Evolutionary conservation across 2,888 invertebrate species (phyloP).

Genomic region (Pseudococcus longispinus): DNA sequence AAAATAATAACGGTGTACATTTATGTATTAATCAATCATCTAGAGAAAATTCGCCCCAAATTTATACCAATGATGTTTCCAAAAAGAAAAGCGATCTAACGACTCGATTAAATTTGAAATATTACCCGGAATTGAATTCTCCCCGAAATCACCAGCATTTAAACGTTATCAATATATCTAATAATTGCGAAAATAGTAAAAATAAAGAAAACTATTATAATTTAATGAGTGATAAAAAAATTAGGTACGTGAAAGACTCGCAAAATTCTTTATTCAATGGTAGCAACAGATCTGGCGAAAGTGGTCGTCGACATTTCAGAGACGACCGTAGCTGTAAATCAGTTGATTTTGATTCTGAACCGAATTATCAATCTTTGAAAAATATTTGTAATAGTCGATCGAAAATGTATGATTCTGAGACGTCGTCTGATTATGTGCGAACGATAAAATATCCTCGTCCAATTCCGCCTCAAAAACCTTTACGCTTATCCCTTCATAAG

Average conservation of each 20-base stretch:
- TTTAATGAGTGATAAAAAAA: conserved; percentile 11
- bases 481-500: conserved; percentile 77
- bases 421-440: conserved; percentile 41
- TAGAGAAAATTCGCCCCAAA: neutral
- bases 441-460: conserved; percentile 63
- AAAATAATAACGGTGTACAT: neutral
- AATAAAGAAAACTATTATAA: conserved; percentile 50
- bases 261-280: conserved; percentile 10
- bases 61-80: neutral
- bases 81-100: neutral
- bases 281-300: neutral
- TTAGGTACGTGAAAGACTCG: conserved; percentile 37
- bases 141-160: neutral
- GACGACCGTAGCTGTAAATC: conserved; percentile 53
- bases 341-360: conserved; percentile 50
- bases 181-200: neutral
- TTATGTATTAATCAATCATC: neutral
- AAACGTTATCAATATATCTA: conserved; percentile 1
- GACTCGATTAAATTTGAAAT: neutral
- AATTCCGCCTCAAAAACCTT: conserved; percentile 84
- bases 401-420: conserved; percentile 54
- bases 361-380: conserved; percentile 48
- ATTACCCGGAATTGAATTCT: neutral
- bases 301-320: conserved; percentile 19
- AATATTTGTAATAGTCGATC: conserved; percentile 15